Percentiles rank a stretch among this genome's conserved stretches.
Conservation (phyloP, 2,797 vertebrate species). For the Masticophis lateralis region DNA sequence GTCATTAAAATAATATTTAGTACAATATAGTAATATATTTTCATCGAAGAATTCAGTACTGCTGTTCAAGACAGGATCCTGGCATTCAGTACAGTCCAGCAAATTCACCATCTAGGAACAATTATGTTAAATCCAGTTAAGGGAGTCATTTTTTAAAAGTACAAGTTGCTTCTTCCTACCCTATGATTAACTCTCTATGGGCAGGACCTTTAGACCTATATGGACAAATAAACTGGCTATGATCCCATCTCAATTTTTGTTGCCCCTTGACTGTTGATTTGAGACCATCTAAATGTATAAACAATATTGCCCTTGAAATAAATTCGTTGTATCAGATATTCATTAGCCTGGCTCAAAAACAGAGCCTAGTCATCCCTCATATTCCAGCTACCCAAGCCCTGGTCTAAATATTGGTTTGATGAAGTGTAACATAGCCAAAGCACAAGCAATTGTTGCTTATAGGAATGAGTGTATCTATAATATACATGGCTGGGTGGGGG, state of each 20-base stretch:
- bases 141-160: neutral
- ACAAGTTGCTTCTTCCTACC: neutral
- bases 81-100: neutral
- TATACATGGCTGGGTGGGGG: too few species aligned
- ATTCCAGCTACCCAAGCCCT: too few species aligned
- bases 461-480: too few species aligned
- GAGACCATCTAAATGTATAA: neutral
- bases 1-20: constrained; percentile 28
- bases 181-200: neutral
- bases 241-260: neutral
- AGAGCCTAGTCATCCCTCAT: too few species aligned
- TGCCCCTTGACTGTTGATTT: neutral
- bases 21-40: neutral
- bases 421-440: too few species aligned
- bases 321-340: neutral
- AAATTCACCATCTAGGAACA: neutral
- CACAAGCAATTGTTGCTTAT: too few species aligned
- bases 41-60: neutral
- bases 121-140: neutral
- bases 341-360: neutral
- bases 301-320: neutral
- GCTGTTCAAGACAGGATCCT: neutral
- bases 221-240: neutral
- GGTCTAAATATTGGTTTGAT: too few species aligned
- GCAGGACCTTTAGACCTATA: neutral